A percentile compares a stretch with the other conserved stretches of the same genome.
phyloP scores from a whole-genome alignment of 2,113 vertebrate genomes.

The Ginglymostoma cirratum region DNA sequence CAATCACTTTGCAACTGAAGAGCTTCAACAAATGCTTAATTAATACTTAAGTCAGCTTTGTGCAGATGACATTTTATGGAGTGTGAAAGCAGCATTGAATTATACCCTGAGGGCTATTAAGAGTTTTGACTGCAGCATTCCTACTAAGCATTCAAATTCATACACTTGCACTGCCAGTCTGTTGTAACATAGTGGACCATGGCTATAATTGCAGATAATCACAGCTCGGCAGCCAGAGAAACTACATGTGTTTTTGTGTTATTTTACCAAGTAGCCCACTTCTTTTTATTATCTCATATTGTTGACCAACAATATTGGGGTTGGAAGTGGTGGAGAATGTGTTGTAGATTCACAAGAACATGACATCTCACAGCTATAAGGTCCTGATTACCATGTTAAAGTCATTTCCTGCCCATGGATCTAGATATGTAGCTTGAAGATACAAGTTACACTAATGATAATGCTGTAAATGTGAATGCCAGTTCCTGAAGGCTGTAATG shows the following conservation, averaged over 20 bases:
- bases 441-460: neutral
- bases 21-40: neutral
- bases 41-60: neutral
- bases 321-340: neutral
- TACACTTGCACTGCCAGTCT: neutral
- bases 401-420: neutral
- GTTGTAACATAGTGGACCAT: neutral
- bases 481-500: neutral
- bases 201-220: conserved; percentile 8
- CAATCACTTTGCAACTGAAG: neutral
- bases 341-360: neutral
- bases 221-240: neutral
- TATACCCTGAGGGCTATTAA: neutral
- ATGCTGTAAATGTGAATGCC: neutral
- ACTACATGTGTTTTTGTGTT: neutral
- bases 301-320: neutral
- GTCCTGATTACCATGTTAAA: neutral
- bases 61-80: neutral
- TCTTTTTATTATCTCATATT: neutral
- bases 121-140: conserved; percentile 5
- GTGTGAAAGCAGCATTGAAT: neutral
- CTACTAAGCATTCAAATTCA: neutral
- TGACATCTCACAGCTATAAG: neutral
- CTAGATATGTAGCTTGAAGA: neutral
- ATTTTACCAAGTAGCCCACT: neutral